Evolutionary conservation across 92 coral and sea anemone species (phyloP), one percentile per base, ranked within the genome.

Genomic region (Paramuricea clavata): DNA sequence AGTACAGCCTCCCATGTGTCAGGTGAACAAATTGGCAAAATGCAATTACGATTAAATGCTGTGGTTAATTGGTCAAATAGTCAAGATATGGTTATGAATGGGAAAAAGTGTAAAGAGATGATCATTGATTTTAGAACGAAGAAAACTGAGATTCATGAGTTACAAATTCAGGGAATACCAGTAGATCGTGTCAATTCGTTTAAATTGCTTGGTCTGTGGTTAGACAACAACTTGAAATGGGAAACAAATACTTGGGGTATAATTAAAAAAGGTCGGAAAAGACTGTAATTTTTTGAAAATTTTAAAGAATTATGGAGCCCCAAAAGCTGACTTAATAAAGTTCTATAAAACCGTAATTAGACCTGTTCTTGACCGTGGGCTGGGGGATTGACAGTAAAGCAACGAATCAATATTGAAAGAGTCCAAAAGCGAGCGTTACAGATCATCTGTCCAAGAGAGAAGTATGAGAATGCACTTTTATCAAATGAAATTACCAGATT

Each of bases 301-400:
- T 75, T 27, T 49, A 44, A 75, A 47, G 35, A 75, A 49, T 25
- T 75, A 75, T 23, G 81, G 81, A 25, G 60, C 81, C 0, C 81
- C 64, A 0, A 27, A 2, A 25, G 7, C 22, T 10, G 79, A 73
- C 33, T 41, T 73, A 11, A 25, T 36, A 22, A 8, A 3, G 28
- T 75, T 75, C 47, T 75, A 26, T 23, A 22, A 17, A 1, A 16
- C 81, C 0, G 65, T 75, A 25, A 75, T 49, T 23, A 22, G 81
- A 44, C n/a, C 43, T 28, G 74, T 68, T 15, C 25, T 68, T 12
- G 74, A 68, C 2, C 27, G 5, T 68, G 74, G 74, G 2, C 23
- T 36, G 74, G 74, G 13, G 42, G 74, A 2, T 3, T 68, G 25
- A 68, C 74, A 5, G 42, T 4, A 6, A 7, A 68, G 15, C 42